Conservation (phyloP, 2,888 invertebrate genomes). For the Campoplex capitator region DNA sequence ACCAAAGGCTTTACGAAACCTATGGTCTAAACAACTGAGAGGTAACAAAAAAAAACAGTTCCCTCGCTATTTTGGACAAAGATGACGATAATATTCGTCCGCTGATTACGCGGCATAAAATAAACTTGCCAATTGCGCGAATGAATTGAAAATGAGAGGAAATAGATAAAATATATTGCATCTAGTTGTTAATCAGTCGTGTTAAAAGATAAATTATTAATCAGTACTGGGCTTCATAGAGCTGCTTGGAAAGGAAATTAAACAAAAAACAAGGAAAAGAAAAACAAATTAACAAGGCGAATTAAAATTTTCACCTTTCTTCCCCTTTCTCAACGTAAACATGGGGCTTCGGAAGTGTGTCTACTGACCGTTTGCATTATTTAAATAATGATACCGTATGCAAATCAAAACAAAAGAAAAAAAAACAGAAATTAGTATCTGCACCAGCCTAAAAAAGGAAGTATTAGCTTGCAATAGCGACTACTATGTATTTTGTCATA, state of each 20-base stretch:
- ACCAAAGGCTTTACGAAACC: slow-evolving; percentile 79
- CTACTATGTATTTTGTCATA: slow-evolving; percentile 72
- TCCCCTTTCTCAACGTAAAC: slow-evolving; percentile 1
- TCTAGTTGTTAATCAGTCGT: slow-evolving; percentile 67
- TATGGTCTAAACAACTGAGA: slow-evolving; percentile 72
- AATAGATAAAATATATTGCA: slow-evolving; percentile 43
- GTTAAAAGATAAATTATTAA: slow-evolving; percentile 39
- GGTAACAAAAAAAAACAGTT: slow-evolving; percentile 43
- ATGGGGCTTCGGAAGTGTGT: not conserved
- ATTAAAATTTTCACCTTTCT: slow-evolving; percentile 69
- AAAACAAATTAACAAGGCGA: slow-evolving; percentile 51
- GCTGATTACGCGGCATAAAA: slow-evolving; percentile 65
- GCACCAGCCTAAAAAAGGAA: slow-evolving; percentile 60
- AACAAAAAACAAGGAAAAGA: slow-evolving; percentile 20
- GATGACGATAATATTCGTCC: slow-evolving; percentile 67
- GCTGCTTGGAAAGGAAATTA: slow-evolving; percentile 54
- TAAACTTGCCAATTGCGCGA: slow-evolving; percentile 73
- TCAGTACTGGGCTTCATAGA: slow-evolving; percentile 67
- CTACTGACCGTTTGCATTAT: slow-evolving; percentile 9
- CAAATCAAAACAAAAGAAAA: not conserved
- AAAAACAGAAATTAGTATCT: slow-evolving; percentile 44
- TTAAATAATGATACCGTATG: slow-evolving; percentile 11
- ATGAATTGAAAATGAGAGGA: slow-evolving; percentile 20
- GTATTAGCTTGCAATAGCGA: slow-evolving; percentile 71
- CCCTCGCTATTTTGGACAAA: slow-evolving; percentile 66